Evolutionary conservation across 2,113 vertebrate species (phyloP).

Genomic region (Grammomys dolichurus): DNA sequence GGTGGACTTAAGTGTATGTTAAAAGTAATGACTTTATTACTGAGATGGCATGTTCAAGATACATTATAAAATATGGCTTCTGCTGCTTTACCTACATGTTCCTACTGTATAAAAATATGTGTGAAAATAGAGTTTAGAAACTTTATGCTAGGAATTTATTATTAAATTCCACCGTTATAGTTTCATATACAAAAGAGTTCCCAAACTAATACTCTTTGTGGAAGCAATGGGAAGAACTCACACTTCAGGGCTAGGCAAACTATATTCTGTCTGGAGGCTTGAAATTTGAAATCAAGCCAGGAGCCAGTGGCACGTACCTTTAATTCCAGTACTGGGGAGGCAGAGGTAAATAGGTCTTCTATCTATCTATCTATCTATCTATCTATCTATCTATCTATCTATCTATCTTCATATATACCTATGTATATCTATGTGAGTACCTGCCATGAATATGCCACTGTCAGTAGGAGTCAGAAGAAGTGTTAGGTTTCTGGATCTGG

Average conservation of each 20-base stretch:
- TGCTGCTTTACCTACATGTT: background rate
- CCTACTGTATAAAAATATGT: background rate
- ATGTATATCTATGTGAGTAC: background rate
- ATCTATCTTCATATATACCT: background rate
- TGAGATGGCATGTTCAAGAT: background rate
- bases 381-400: background rate
- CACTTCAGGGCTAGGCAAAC: background rate
- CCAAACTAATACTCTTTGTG: background rate
- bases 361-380: background rate
- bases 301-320: background rate
- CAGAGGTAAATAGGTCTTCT: background rate
- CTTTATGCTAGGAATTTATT: background rate
- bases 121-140: slow-evolving; percentile 17
- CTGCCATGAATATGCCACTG: background rate
- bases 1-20: background rate
- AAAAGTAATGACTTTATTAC: background rate
- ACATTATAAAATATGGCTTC: background rate
- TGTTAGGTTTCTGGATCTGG: background rate
- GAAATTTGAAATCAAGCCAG: background rate
- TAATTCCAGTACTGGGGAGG: background rate
- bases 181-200: background rate
- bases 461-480: background rate
- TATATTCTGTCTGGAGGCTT: background rate
- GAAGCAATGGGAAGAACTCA: background rate
- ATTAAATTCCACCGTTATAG: background rate